These are phyloP conservation scores for Cecidostiba fungosa DNA, from an alignment of 2,888 invertebrate genomes.

Conservation along the genomic window DNA sequence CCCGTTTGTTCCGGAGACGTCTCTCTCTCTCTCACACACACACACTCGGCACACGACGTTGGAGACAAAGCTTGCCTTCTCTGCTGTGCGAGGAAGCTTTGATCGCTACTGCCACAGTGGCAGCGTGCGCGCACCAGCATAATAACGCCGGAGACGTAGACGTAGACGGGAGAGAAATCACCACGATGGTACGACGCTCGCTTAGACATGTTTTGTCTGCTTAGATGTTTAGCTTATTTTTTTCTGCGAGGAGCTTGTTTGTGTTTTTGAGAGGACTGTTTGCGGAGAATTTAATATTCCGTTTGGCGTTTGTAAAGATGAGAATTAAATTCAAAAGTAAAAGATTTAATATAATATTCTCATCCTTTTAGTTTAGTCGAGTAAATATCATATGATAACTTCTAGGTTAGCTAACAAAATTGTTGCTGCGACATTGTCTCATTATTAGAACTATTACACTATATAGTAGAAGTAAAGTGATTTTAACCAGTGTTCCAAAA, in stretches of 20 bases:
- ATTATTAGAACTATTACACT: no score
- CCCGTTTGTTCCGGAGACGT: slow-evolving; percentile 56
- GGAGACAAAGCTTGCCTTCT: slow-evolving; percentile 34
- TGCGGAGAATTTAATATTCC: background rate
- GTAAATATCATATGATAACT: no score
- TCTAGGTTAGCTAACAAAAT: no score
- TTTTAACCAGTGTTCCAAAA: background rate
- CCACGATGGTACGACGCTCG: background rate
- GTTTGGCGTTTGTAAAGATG: background rate
- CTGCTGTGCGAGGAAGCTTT: slow-evolving; percentile 20
- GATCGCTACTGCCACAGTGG: slow-evolving; percentile 14
- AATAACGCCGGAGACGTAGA: slow-evolving; percentile 17
- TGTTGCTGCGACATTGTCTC: no score
- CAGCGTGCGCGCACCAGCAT: slow-evolving; percentile 1
- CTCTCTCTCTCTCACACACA: slow-evolving; percentile 6
- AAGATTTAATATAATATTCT: no score
- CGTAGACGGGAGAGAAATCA: background rate
- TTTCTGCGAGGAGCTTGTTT: background rate
- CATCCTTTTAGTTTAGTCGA: no score
- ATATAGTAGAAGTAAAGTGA: background rate
- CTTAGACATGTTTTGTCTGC: background rate
- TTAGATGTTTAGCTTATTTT: background rate
- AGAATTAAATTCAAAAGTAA: background rate
- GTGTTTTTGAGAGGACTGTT: background rate
- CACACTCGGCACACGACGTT: background rate